Base-by-base conservation (phyloP, 37 sponge, comb jelly and placozoan genomes). In the Ephydatia muelleri region DNA sequence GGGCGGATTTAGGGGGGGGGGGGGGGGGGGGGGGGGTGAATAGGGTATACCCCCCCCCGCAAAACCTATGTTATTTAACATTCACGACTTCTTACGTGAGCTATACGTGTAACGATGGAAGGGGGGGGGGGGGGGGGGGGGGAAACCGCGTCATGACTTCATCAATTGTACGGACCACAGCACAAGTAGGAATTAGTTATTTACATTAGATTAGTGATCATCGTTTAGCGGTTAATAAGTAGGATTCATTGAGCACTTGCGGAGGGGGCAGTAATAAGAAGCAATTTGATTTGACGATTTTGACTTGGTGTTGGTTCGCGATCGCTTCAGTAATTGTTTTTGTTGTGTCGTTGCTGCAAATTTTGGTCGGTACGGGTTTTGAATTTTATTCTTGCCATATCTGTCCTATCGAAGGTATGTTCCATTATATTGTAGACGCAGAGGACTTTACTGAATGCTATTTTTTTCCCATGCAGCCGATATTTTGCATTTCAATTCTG, bases 341-440 rank as follows among this genome's bases (percentile, higher is more conserved):
- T 57, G 57, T 57, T 57, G 57, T 57, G 57, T 57, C 57, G 57
- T 57, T 57, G 57, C 57, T 57, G 57, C 57, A 57, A 57, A 57
- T 57, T 57, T 57, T 57, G 57, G 16, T 57, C 16, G 57, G 57
- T 57, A 57, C 6, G 57, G 57, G 57, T 57, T 57, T 57, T 57
- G 12, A 57, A 57, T 57, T 57, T 57, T 11, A n/a, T 57, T 57
- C 57, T 57, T 57, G 12, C 9, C 57, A 57, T 57, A 57, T 57
- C 57, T 57, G 57, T 57, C 57, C 57, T 57, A 57, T 57, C 57
- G 57, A 57, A 43, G 43, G 43, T 43, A 43, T 57, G n/a, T n/a
- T n/a, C n/a, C n/a, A n/a, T n/a, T n/a, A n/a, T n/a, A n/a, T n/a
- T n/a, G n/a, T n/a, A n/a, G n/a, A n/a, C n/a, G n/a, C n/a, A n/a